Conservation (phyloP, 2,113 vertebrate genomes). For the Struthio camelus region DNA sequence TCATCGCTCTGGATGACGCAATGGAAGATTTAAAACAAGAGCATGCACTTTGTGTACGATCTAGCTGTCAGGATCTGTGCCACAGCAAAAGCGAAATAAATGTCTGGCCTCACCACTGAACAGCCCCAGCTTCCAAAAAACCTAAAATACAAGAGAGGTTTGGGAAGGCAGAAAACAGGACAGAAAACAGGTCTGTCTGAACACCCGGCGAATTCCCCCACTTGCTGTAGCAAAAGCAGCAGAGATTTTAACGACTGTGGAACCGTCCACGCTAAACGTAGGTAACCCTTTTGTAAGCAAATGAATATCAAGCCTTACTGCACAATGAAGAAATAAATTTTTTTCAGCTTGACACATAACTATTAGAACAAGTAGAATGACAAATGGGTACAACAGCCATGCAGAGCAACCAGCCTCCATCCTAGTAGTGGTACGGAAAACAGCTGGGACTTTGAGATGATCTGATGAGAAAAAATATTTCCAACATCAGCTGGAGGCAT, state of each 20-base stretch:
- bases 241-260: not conserved
- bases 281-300: not conserved
- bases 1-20: not conserved
- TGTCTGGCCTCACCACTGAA: not conserved
- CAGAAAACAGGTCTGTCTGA: not conserved
- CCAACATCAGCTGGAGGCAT: not conserved
- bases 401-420: not conserved
- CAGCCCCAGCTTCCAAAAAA: not conserved
- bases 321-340: not conserved
- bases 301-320: not conserved
- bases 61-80: not conserved
- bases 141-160: not conserved
- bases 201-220: not conserved
- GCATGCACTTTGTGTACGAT: not conserved
- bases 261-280: not conserved
- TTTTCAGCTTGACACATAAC: not conserved
- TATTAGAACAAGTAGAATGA: not conserved
- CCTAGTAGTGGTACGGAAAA: not conserved
- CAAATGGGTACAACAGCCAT: not conserved
- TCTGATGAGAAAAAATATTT: constrained; percentile 17
- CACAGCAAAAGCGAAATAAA: not conserved
- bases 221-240: not conserved
- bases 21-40: not conserved
- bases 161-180: not conserved
- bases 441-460: not conserved